Evolutionary conservation across 1,140 invertebrate species (phyloP).

Genomic region (Lanistes nyassanus): DNA sequence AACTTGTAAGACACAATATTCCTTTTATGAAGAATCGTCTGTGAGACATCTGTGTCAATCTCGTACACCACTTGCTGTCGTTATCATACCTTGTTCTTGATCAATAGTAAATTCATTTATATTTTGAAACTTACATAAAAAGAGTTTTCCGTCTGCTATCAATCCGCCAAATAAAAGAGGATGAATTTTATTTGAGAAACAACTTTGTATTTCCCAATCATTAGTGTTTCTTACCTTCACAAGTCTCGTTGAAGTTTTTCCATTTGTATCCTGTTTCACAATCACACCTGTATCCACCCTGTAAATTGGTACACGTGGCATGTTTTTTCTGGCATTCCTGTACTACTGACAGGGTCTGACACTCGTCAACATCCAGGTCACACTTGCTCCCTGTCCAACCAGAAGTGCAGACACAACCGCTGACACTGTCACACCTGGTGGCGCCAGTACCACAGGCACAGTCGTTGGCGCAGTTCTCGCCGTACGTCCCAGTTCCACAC

Average conservation of each 20-base stretch:
- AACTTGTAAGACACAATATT: too few species aligned
- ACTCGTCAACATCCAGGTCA: slow-evolving; percentile 26
- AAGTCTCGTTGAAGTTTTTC: not conserved
- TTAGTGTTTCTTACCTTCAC: slow-evolving; percentile 14
- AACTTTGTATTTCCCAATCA: too few species aligned
- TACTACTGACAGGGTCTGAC: not conserved
- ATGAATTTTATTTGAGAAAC: too few species aligned
- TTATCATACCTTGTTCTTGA: too few species aligned
- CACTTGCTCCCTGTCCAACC: slow-evolving; percentile 23
- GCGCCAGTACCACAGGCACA: slow-evolving; percentile 18
- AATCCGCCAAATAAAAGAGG: too few species aligned
- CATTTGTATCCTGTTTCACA: not conserved
- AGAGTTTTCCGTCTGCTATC: too few species aligned
- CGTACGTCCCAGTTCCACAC: not conserved
- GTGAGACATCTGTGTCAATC: too few species aligned
- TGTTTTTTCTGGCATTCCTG: not conserved
- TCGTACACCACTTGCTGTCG: too few species aligned
- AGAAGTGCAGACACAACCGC: slow-evolving; percentile 20
- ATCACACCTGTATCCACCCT: not conserved
- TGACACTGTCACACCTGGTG: slow-evolving; percentile 16
- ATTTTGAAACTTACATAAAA: too few species aligned
- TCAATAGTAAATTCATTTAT: too few species aligned
- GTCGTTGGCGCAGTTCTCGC: slow-evolving; percentile 1
- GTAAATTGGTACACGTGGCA: not conserved
- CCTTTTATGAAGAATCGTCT: too few species aligned